These are phyloP conservation scores for Incurvaria masculella DNA, from an alignment of 2,888 invertebrate species.

Conservation along the genomic window DNA sequence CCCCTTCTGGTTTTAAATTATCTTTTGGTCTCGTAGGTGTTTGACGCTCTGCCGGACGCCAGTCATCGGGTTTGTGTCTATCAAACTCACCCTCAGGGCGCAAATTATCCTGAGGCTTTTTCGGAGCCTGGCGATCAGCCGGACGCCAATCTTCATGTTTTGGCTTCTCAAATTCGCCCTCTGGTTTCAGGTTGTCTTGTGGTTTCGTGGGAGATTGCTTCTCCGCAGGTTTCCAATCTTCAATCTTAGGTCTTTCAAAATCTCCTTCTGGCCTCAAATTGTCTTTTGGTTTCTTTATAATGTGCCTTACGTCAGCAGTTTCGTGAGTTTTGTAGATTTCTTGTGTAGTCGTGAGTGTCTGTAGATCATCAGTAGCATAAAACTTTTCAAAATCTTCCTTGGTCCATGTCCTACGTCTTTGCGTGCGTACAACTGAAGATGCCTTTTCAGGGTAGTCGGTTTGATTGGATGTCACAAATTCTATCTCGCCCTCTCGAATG, in stretches of 20 bases:
- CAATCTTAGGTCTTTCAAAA: slow-evolving; percentile 38
- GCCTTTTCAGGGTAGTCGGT: slow-evolving; percentile 61
- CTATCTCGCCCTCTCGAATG: slow-evolving; percentile 64
- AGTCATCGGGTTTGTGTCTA: slow-evolving; percentile 46
- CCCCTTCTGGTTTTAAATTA: slow-evolving; percentile 48
- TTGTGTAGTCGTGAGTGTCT: slow-evolving; percentile 62
- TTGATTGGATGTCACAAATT: slow-evolving; percentile 62
- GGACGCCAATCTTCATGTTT: slow-evolving; percentile 30
- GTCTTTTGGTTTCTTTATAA: slow-evolving; percentile 40
- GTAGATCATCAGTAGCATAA: slow-evolving; percentile 55
- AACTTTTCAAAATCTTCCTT: slow-evolving; percentile 71
- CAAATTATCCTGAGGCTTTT: slow-evolving; percentile 39
- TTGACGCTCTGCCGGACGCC: slow-evolving; percentile 37
- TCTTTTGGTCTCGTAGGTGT: slow-evolving; percentile 41
- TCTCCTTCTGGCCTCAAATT: slow-evolving; percentile 51
- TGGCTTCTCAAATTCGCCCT: slow-evolving; percentile 36
- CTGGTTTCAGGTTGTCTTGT: slow-evolving; percentile 26
- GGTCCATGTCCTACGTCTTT: slow-evolving; percentile 65
- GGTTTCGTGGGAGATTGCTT: slow-evolving; percentile 28
- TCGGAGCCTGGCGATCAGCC: slow-evolving; percentile 34
- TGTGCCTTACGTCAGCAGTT: slow-evolving; percentile 49
- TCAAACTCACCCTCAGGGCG: slow-evolving; percentile 60
- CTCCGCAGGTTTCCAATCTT: slow-evolving; percentile 23
- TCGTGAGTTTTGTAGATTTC: slow-evolving; percentile 64
- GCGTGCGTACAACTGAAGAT: slow-evolving; percentile 54